These are phyloP conservation scores for Dryocosmus kuriphilus DNA, from an alignment of 2,888 invertebrate species.

Conservation along the genomic window DNA sequence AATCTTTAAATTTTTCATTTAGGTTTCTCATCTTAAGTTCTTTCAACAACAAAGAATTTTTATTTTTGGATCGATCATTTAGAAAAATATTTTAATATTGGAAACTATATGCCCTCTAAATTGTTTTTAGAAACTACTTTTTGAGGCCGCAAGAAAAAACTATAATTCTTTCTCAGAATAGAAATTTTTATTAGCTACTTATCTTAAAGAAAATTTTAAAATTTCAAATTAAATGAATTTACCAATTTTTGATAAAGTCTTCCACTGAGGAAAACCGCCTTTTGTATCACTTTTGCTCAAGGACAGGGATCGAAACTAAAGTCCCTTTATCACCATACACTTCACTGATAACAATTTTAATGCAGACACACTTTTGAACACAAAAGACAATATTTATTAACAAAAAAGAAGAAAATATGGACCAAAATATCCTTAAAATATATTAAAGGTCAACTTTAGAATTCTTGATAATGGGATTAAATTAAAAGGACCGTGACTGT, in stretches of 20 bases:
- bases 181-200: no score
- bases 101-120: no score
- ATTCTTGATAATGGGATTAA: neutral
- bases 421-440: neutral
- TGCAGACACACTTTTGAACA: neutral
- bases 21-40: neutral
- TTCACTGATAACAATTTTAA: neutral
- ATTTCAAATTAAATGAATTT: no score
- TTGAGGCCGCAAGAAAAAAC: no score
- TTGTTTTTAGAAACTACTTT: no score
- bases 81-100: no score
- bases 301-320: neutral
- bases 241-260: neutral
- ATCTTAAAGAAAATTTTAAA: no score
- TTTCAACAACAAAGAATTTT: no score
- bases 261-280: neutral
- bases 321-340: neutral
- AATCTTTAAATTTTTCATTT: neutral
- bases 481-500: slow-evolving; percentile 10
- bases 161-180: no score
- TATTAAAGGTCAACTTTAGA: neutral
- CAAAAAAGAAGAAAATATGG: neutral
- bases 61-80: no score
- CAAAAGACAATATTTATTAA: neutral
- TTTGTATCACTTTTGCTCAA: neutral